phyloP scores from a whole-genome alignment of 2,888 invertebrate genomes.

The Tenthredo scrophulariae region DNA sequence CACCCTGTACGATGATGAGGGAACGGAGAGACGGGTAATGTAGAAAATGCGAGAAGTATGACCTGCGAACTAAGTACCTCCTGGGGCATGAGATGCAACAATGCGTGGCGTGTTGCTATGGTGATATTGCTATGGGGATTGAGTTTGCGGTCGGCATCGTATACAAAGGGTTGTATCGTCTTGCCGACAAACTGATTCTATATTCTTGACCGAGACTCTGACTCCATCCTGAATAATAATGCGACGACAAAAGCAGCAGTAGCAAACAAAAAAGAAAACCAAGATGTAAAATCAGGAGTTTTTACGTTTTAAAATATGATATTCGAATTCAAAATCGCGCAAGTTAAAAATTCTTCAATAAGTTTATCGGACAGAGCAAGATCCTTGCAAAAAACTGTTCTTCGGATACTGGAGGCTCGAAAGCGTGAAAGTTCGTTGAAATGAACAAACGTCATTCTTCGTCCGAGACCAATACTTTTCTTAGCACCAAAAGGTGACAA shows the following conservation, averaged over 20 bases:
- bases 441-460: background rate
- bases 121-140: conserved; percentile 20
- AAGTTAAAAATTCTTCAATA: too few species aligned
- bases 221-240: background rate
- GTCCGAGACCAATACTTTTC: too few species aligned
- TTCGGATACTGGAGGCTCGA: background rate
- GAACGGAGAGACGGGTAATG: background rate
- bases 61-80: conserved; percentile 29
- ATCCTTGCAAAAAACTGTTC: too few species aligned
- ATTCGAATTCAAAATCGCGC: too few species aligned
- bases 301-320: too few species aligned
- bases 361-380: too few species aligned
- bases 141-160: background rate
- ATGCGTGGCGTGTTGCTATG: conserved; percentile 19
- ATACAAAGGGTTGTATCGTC: conserved; percentile 8
- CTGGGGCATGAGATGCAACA: conserved; percentile 12
- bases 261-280: background rate
- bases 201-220: background rate
- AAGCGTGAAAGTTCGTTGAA: background rate
- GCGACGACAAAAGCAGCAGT: background rate
- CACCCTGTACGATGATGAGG: background rate
- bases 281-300: background rate
- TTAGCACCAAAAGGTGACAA: background rate
- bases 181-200: conserved; percentile 18
- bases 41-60: background rate